A percentile compares a stretch with the other conserved stretches of the same genome.
Conservation (phyloP, 2,113 vertebrate species). For the Elachura formosa region DNA sequence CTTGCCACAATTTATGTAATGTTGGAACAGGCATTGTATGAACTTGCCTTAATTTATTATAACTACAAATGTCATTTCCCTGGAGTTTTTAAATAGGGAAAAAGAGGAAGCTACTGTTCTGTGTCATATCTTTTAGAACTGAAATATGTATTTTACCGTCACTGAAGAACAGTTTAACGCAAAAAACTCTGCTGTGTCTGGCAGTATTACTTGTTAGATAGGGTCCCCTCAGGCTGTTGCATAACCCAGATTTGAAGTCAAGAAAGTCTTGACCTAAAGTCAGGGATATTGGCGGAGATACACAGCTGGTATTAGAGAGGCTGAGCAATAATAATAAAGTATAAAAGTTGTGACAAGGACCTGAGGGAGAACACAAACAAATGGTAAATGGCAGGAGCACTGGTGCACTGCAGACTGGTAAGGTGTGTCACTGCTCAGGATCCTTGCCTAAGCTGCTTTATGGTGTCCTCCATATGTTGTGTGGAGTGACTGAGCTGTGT, state of each 20-base stretch:
- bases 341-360: not conserved
- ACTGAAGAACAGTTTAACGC: not conserved
- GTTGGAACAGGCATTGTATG: fast-evolving
- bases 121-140: not conserved
- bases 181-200: not conserved
- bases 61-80: not conserved
- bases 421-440: not conserved
- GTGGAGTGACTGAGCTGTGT: not conserved
- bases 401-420: not conserved
- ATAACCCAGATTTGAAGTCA: not conserved
- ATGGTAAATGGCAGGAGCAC: not conserved
- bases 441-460: not conserved
- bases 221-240: not conserved
- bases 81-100: not conserved
- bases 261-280: not conserved
- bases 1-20: not conserved
- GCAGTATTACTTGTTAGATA: not conserved
- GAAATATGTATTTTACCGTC: not conserved
- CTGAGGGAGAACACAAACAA: fast-evolving
- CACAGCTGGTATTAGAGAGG: not conserved
- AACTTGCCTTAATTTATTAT: not conserved
- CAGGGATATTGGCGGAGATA: not conserved
- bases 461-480: not conserved
- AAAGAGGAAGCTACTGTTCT: not conserved
- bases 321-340: not conserved